These are phyloP conservation scores for Stenodema calcarata DNA, from an alignment of 2,888 invertebrate species.

Conservation along the genomic window DNA sequence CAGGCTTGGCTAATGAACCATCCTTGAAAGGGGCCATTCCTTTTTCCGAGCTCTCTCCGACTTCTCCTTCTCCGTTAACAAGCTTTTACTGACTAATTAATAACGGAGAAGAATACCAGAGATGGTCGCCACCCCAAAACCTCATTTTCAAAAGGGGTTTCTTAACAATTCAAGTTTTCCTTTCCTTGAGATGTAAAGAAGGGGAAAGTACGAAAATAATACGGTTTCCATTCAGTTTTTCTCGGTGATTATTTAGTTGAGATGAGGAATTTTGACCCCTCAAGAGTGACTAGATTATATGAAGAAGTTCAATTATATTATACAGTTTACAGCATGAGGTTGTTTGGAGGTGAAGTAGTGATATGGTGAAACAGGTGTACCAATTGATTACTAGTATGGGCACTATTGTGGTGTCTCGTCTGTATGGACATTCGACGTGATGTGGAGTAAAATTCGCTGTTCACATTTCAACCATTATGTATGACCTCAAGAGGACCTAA, in stretches of 20 bases:
- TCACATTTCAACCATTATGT: too few species aligned
- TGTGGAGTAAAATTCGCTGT: too few species aligned
- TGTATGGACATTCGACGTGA: too few species aligned
- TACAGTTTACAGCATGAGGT: too few species aligned
- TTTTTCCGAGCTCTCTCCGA: conserved; percentile 1
- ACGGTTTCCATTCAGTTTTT: not conserved
- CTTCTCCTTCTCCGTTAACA: not conserved
- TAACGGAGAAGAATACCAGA: conserved; percentile 9
- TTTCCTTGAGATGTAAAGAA: not conserved
- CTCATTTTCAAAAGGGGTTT: not conserved
- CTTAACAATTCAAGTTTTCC: not conserved
- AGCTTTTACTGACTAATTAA: conserved; percentile 37
- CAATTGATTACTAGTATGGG: too few species aligned
- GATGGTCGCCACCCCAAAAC: not conserved
- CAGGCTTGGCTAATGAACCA: conserved; percentile 31
- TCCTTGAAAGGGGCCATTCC: not conserved
- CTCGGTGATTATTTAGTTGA: not conserved
- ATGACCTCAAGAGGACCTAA: too few species aligned
- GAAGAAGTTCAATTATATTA: not conserved
- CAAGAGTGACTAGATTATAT: not conserved
- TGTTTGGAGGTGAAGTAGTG: too few species aligned
- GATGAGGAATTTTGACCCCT: not conserved
- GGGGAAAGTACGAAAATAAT: not conserved
- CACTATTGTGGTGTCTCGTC: too few species aligned
- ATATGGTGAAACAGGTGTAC: too few species aligned